Evolutionary conservation across 2,888 invertebrate genomes (phyloP).

Genomic region (Sussaba pulchella): DNA sequence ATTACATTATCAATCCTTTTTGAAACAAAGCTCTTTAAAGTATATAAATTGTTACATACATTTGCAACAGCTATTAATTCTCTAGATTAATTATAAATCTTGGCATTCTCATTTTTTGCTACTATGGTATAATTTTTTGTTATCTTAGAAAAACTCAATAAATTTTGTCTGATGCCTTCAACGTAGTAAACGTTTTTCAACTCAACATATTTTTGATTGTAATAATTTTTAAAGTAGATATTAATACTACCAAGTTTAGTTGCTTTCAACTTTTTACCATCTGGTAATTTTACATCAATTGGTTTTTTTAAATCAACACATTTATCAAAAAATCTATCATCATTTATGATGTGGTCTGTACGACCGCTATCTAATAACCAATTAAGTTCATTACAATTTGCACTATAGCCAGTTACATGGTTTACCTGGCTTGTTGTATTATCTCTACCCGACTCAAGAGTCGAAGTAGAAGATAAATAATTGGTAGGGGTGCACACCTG

Average conservation of each 20-base stretch:
- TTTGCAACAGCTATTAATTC: conserved; percentile 20
- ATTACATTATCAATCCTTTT: background rate
- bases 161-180: conserved; percentile 30
- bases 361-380: conserved; percentile 62
- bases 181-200: conserved; percentile 49
- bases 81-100: background rate
- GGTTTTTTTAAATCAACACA: conserved; percentile 38
- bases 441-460: no score
- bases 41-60: background rate
- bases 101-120: conserved; percentile 8
- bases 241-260: conserved; percentile 27
- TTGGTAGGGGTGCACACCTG: no score
- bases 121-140: conserved; percentile 33
- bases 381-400: no score
- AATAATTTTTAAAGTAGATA: conserved; percentile 39
- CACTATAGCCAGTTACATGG: no score
- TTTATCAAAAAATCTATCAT: conserved; percentile 39
- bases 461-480: no score
- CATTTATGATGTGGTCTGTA: conserved; percentile 58
- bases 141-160: conserved; percentile 45
- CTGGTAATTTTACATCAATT: conserved; percentile 54
- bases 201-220: conserved; percentile 5
- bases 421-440: no score
- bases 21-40: no score
- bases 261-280: conserved; percentile 48